Conservation (phyloP, 2,888 invertebrate genomes). For the Megastigmus dorsalis region DNA sequence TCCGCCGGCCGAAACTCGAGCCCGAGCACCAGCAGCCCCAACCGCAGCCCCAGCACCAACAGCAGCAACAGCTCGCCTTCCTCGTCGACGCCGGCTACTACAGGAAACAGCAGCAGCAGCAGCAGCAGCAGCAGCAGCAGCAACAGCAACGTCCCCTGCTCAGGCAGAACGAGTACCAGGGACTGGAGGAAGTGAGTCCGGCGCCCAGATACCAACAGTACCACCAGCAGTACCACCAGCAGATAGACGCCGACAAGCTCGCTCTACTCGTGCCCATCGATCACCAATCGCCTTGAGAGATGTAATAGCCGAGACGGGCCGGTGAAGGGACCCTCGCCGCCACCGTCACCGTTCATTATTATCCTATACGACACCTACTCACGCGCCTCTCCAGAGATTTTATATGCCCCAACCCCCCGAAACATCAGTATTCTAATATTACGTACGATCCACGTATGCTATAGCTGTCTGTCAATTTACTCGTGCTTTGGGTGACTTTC, state of each 20-base stretch:
- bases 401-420: too few relatives aligned
- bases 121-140: constrained; percentile 67
- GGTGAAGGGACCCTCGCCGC: neutral
- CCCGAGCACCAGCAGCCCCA: constrained; percentile 55
- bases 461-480: too few relatives aligned
- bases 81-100: constrained; percentile 71
- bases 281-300: constrained; percentile 44
- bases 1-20: constrained; percentile 27
- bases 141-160: constrained; percentile 22
- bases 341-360: constrained; percentile 1
- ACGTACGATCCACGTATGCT: too few relatives aligned
- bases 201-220: constrained; percentile 58
- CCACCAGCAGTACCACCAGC: constrained; percentile 66
- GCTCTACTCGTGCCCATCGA: constrained; percentile 69
- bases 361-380: constrained; percentile 24
- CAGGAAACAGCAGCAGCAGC: constrained; percentile 60
- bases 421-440: constrained; percentile 30
- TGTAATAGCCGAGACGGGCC: too few relatives aligned
- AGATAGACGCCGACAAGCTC: constrained; percentile 66
- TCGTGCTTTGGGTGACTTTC: too few relatives aligned
- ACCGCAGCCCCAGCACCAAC: constrained; percentile 55
- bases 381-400: constrained; percentile 22
- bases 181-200: constrained; percentile 64
- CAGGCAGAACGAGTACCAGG: constrained; percentile 62
- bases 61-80: constrained; percentile 64